Percentiles rank a stretch among this genome's conserved stretches.
Evolutionary conservation across 2,113 vertebrate species (phyloP).

Genomic region (Hiodon tergisus): DNA sequence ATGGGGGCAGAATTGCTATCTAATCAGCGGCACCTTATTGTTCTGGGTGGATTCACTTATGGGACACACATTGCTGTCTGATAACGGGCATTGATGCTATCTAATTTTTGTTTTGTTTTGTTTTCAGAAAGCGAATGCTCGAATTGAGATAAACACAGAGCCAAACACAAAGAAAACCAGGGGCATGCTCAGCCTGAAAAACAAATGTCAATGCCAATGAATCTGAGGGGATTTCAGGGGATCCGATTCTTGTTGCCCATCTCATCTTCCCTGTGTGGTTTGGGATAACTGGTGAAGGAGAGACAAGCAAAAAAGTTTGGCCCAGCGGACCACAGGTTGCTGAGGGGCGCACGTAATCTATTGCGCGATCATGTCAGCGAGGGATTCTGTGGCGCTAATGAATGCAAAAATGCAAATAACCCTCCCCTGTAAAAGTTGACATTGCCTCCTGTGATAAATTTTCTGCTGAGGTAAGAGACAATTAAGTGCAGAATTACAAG

Average conservation of each 20-base stretch:
- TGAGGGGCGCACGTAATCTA: not conserved
- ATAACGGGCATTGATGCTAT: too few species aligned
- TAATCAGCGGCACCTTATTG: too few species aligned
- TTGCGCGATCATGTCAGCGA: constrained; percentile 10
- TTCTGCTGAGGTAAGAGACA: constrained; percentile 84
- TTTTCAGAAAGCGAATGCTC: too few species aligned
- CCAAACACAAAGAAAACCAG: too few species aligned
- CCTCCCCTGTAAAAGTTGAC: constrained; percentile 72
- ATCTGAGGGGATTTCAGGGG: not conserved
- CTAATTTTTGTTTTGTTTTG: too few species aligned
- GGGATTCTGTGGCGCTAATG: constrained; percentile 53
- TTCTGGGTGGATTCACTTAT: too few species aligned
- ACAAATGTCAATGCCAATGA: not conserved
- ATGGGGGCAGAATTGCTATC: too few species aligned
- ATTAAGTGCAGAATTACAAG: constrained; percentile 82
- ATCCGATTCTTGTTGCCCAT: too few species aligned
- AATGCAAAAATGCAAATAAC: constrained; percentile 60
- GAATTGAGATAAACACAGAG: too few species aligned
- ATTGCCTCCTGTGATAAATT: constrained; percentile 74
- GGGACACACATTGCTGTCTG: too few species aligned
- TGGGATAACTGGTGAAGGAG: not conserved
- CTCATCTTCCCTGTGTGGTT: too few species aligned
- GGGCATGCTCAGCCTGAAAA: too few species aligned
- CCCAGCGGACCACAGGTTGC: constrained; percentile 22
- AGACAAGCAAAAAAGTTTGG: not conserved